Percentiles rank a stretch among this genome's conserved stretches.
phyloP scores from a whole-genome alignment of 2,113 vertebrate species.

The Amazona guildingii region DNA sequence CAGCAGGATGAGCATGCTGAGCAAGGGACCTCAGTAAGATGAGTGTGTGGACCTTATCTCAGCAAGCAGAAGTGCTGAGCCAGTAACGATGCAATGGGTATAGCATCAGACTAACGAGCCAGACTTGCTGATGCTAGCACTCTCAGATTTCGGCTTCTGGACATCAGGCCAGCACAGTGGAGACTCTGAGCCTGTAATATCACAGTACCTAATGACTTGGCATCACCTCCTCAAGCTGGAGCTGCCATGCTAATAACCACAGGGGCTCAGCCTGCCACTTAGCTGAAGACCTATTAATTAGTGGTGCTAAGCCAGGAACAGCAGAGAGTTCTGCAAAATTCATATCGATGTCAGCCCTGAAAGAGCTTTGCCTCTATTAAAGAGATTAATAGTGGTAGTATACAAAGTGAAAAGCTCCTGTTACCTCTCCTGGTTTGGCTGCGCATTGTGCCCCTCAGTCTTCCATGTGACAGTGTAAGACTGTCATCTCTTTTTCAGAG shows the following conservation, averaged over 20 bases:
- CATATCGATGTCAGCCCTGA: background rate
- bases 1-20: background rate
- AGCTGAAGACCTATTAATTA: background rate
- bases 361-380: background rate
- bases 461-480: background rate
- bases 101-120: background rate
- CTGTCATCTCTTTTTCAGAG: background rate
- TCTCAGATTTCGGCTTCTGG: background rate
- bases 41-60: background rate
- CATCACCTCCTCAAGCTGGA: background rate
- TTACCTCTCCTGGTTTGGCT: background rate
- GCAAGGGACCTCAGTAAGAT: background rate
- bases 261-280: background rate
- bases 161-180: background rate
- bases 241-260: background rate
- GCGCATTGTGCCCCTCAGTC: background rate
- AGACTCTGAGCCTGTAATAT: background rate
- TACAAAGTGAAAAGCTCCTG: background rate
- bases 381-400: background rate
- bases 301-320: background rate
- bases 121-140: background rate
- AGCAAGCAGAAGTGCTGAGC: background rate
- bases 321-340: conserved; percentile 8
- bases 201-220: background rate
- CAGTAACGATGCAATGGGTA: accelerated